A percentile compares a stretch with the other conserved stretches of the same genome.
phyloP scores from a whole-genome alignment of 2,888 invertebrate species.

The Tinea trinotella region DNA sequence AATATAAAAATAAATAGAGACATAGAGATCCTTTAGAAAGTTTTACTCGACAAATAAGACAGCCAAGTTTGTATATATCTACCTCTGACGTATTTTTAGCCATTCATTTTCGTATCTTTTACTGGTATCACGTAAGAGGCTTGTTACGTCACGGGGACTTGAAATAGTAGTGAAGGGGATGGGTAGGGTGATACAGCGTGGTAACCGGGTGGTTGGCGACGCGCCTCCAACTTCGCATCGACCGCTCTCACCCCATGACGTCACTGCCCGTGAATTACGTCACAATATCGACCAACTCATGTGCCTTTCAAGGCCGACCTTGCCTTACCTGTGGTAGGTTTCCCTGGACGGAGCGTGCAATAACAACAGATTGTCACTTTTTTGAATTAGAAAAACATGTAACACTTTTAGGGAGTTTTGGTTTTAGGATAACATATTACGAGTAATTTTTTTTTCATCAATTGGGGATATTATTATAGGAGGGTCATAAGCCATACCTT shows the following conservation, averaged over 20 bases:
- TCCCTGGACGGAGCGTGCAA: background rate
- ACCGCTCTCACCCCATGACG: conserved; percentile 41
- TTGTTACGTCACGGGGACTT: conserved; percentile 55
- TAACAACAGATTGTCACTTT: background rate
- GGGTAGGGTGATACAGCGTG: conserved; percentile 28
- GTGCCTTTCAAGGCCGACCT: conserved; percentile 55
- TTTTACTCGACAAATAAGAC: too few species aligned
- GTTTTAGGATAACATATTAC: too few species aligned
- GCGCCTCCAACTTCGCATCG: background rate
- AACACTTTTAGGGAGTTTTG: too few species aligned
- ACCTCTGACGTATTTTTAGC: conserved; percentile 30
- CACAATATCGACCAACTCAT: conserved; percentile 53
- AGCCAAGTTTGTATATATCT: too few species aligned
- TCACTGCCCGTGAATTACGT: conserved; percentile 49
- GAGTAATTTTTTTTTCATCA: too few species aligned
- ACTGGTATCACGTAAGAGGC: conserved; percentile 39
- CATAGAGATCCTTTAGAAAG: too few species aligned
- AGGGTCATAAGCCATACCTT: too few species aligned
- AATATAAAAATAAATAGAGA: too few species aligned
- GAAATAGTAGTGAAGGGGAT: conserved; percentile 45
- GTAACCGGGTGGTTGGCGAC: conserved; percentile 1
- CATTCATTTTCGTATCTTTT: conserved; percentile 32
- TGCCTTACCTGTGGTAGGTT: conserved; percentile 12
- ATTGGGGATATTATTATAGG: too few species aligned
- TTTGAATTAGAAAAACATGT: too few species aligned